Percentiles rank a stretch among this genome's conserved stretches.
Conservation (phyloP, 2,888 invertebrate species). For the Acanthacorydalis orientalis region DNA sequence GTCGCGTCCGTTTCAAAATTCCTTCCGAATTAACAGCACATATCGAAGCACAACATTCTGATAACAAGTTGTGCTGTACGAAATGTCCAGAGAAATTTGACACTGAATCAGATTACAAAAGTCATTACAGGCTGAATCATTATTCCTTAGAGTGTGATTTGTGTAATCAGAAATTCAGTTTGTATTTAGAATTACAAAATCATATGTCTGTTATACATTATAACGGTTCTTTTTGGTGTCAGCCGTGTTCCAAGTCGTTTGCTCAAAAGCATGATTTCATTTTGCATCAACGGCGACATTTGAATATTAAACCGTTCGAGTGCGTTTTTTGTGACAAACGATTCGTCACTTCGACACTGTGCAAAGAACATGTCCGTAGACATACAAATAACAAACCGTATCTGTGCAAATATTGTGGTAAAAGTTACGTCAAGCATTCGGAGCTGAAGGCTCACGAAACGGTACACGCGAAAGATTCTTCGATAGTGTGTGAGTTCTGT, state of each 20-base stretch:
- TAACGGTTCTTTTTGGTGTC: constrained; percentile 10
- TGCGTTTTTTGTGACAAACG: constrained; percentile 12
- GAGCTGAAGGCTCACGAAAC: constrained; percentile 16
- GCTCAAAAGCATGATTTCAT: constrained; percentile 12
- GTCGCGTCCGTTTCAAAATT: not conserved
- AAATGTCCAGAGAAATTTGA: constrained; percentile 1
- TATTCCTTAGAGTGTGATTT: constrained; percentile 1
- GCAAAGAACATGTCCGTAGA: constrained; percentile 9
- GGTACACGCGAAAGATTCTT: constrained; percentile 11
- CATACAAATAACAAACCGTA: constrained; percentile 10
- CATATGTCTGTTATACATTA: constrained; percentile 1
- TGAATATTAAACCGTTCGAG: constrained; percentile 11
- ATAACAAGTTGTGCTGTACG: not conserved
- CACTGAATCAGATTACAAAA: not conserved
- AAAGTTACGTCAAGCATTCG: constrained; percentile 12
- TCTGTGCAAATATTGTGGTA: constrained; percentile 13
- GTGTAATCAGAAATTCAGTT: not conserved
- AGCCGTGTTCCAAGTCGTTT: constrained; percentile 13
- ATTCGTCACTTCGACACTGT: constrained; percentile 10
- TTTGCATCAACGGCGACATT: constrained; percentile 12
- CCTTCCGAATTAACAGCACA: not conserved
- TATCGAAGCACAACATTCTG: constrained; percentile 1
- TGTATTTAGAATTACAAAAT: constrained; percentile 3
- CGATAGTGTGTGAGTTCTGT: constrained; percentile 16
- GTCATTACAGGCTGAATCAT: not conserved